These are phyloP conservation scores for Proisotoma minuta DNA, from an alignment of 2,888 invertebrate genomes.

Conservation along the genomic window DNA sequence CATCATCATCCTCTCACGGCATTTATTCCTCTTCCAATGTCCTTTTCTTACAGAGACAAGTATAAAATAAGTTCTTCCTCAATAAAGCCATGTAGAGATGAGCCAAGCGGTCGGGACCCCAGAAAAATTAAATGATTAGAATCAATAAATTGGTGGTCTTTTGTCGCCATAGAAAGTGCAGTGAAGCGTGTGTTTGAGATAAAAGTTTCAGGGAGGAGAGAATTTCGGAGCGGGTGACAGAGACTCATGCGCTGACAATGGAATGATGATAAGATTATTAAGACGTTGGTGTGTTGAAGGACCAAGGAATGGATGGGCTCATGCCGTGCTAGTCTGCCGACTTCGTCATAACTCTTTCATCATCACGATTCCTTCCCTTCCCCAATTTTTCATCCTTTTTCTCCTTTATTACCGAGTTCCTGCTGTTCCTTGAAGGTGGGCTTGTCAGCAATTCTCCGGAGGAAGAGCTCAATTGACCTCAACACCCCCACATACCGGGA, in stretches of 20 bases:
- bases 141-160: conserved; percentile 48
- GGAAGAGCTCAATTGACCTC: conserved; percentile 40
- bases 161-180: conserved; percentile 47
- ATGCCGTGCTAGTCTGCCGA: conserved; percentile 16
- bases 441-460: conserved; percentile 44
- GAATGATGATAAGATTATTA: background rate
- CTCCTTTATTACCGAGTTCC: conserved; percentile 40
- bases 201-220: conserved; percentile 13
- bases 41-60: background rate
- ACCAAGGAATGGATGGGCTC: conserved; percentile 4
- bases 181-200: conserved; percentile 38
- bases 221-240: background rate
- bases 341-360: conserved; percentile 34
- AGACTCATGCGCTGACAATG: background rate
- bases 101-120: conserved; percentile 41
- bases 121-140: conserved; percentile 48
- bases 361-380: conserved; percentile 39
- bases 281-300: background rate
- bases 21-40: no score
- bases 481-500: conserved; percentile 35
- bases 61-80: background rate
- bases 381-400: conserved; percentile 47
- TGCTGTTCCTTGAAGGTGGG: conserved; percentile 48
- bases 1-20: background rate
- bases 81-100: background rate